Evolutionary conservation across 2,888 invertebrate species (phyloP), one percentile per base, ranked within the genome.

Genomic region (Hipparchia semele): DNA sequence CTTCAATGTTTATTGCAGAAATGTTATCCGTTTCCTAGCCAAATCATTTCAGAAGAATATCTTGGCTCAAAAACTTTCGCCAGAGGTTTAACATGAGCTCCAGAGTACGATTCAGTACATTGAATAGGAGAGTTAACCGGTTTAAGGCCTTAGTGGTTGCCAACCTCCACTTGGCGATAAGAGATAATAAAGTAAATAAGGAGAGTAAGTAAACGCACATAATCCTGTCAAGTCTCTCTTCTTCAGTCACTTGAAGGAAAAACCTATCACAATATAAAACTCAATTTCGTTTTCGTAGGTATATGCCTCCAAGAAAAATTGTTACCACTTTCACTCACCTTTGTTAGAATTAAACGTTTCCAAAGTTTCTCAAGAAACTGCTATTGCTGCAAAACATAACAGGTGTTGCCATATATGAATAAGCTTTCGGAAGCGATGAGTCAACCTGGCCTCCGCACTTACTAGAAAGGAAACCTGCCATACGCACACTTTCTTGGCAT

Each of bases 381-480:
- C n/a, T n/a, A 56, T n/a, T 9, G 66, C 54, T 56, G 45, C 56
- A 58, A 6, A 67, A 58, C 13, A 67, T 10, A 13, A 61, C 69
- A 69, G 60, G 69, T 69, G 69, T 53, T 61, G 39, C 69, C 69
- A 69, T 69, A 69, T 53, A 39, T 5, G 39, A 7, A 4, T 49
- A 61, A 49, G 68, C 46, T 7, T 13, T 69, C 53, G 61, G 69
- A 53, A 69, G 61, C 61, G 61, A 53, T 61, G 61, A 61, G 51
- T 61, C 61, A 61, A 69, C 33, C 33, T 53, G 61, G 61, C 69
- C 69, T 69, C 60, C 61, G 61, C 39, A 33, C 68, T 68, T 59
- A 69, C 69, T 53, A 51, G 53, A 69, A 69, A 69, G 69, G 69
- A 69, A 69, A 69, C 69, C 61, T 69, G 69, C 61, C 39, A 49